These are phyloP conservation scores for Apteryx mantelli DNA, from an alignment of 2,113 vertebrate genomes.

Conservation along the genomic window DNA sequence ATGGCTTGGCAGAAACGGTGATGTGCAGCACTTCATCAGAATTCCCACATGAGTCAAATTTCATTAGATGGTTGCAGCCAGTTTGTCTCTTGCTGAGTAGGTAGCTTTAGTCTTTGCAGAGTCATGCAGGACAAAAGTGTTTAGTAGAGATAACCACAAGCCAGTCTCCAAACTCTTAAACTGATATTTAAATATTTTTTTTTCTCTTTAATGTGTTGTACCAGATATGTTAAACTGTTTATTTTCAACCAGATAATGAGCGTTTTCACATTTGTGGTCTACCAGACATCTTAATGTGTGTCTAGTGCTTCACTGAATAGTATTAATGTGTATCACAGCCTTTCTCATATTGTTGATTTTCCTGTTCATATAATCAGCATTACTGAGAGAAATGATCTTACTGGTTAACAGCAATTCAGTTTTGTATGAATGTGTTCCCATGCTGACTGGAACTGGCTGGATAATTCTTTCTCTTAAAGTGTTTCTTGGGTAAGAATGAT, in stretches of 20 bases:
- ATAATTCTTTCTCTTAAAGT: background rate
- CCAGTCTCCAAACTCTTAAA: conserved; percentile 35
- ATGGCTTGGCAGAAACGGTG: background rate
- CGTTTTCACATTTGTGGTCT: conserved; percentile 56
- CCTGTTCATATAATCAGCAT: background rate
- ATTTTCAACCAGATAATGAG: conserved; percentile 49
- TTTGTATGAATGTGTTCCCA: background rate
- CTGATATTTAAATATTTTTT: conserved; percentile 36
- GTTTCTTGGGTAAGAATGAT: background rate
- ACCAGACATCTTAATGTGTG: conserved; percentile 36
- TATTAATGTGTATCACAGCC: conserved; percentile 42
- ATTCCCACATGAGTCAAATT: conserved; percentile 47
- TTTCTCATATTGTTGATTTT: conserved; percentile 32
- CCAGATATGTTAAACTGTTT: conserved; percentile 59
- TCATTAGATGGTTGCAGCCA: conserved; percentile 37
- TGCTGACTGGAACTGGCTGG: background rate
- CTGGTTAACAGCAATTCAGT: background rate
- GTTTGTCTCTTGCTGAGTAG: conserved; percentile 29
- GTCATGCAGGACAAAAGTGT: conserved; percentile 55
- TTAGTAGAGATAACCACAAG: conserved; percentile 59
- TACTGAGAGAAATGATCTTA: background rate
- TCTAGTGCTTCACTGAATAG: conserved; percentile 25
- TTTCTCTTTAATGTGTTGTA: conserved; percentile 49
- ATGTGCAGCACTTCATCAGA: conserved; percentile 3
- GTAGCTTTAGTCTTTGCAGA: conserved; percentile 48